Evolutionary conservation across 2,797 vertebrate species (phyloP).

Genomic region (Darevskia mixta): DNA sequence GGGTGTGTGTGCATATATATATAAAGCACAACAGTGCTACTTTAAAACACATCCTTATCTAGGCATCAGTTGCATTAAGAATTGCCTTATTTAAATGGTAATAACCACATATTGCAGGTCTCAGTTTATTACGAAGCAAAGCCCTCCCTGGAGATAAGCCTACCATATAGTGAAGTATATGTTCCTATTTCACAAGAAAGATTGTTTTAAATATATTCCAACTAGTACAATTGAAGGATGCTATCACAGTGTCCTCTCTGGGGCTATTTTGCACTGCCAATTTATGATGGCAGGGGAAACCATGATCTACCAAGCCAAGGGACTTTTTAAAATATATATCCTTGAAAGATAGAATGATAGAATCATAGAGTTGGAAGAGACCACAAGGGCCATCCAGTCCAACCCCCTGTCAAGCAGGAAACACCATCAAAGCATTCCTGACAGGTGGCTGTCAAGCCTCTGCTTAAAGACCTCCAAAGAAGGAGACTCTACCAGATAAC

Average conservation of each 20-base stretch:
- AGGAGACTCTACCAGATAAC: too few species aligned
- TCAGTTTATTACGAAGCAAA: not conserved
- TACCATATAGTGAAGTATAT: not conserved
- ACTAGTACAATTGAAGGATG: not conserved
- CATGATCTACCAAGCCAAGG: not conserved
- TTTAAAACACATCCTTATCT: constrained; percentile 7
- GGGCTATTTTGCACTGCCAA: not conserved
- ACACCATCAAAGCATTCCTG: too few species aligned
- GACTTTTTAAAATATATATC: not conserved
- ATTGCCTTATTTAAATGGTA: not conserved
- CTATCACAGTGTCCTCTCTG: not conserved
- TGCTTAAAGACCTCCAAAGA: too few species aligned
- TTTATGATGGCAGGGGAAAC: not conserved
- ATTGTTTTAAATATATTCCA: not conserved
- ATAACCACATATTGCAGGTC: not conserved
- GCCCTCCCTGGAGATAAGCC: not conserved
- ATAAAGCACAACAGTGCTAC: rapidly evolving
- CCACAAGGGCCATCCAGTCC: too few species aligned
- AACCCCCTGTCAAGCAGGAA: too few species aligned
- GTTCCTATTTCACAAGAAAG: not conserved
- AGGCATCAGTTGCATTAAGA: not conserved
- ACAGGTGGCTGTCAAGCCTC: too few species aligned
- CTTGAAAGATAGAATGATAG: too few species aligned
- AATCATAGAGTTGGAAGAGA: too few species aligned
- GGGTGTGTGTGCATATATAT: too few species aligned